Conservation (phyloP, 2,113 vertebrate genomes). For the Notiomystis cincta region DNA sequence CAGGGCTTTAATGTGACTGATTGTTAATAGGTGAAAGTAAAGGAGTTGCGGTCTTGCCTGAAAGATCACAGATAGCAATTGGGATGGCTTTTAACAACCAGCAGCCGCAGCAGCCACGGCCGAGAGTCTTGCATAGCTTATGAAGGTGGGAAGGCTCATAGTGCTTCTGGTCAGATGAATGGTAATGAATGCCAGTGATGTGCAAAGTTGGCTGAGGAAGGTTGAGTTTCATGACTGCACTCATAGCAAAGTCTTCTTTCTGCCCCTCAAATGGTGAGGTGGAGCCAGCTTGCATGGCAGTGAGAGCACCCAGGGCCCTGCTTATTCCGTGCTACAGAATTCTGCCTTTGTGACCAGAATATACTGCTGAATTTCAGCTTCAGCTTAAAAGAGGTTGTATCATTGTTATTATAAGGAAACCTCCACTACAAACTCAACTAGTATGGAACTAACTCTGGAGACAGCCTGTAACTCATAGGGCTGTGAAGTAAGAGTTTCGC, state of each 20-base stretch:
- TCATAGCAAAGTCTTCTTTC: not conserved
- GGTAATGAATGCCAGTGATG: not conserved
- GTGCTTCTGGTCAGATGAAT: not conserved
- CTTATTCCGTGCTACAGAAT: not conserved
- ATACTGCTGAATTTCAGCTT: not conserved
- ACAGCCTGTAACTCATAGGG: not conserved
- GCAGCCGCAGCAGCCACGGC: rapidly evolving
- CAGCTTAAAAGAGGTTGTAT: not conserved
- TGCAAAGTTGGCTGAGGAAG: not conserved
- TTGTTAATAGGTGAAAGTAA: not conserved
- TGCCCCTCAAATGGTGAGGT: not conserved
- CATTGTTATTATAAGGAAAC: not conserved
- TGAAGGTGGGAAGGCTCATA: not conserved
- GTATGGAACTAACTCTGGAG: rapidly evolving
- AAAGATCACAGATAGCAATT: not conserved
- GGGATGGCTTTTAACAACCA: not conserved
- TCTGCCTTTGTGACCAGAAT: not conserved
- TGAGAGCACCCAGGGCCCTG: rapidly evolving
- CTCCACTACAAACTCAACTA: not conserved
- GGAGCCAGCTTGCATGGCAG: rapidly evolving
- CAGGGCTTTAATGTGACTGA: not conserved
- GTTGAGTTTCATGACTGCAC: not conserved
- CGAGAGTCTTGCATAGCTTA: rapidly evolving
- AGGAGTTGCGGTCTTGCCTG: not conserved
- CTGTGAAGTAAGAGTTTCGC: not conserved